These are phyloP conservation scores for Paedocypris sp. DNA, from an alignment of 2,113 vertebrate species.

Conservation along the genomic window DNA sequence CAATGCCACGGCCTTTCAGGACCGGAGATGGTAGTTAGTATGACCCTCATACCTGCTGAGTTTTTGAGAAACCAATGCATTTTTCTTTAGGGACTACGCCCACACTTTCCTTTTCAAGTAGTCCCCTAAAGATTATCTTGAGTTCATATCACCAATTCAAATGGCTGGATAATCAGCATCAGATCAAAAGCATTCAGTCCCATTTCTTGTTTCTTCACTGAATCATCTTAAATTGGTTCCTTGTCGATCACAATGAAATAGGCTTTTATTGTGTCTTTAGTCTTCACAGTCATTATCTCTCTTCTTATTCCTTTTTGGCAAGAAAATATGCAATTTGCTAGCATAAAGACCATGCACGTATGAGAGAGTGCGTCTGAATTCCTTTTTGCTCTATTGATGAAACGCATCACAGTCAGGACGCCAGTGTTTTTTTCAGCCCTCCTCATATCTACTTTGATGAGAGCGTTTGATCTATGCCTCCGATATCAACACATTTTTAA, in stretches of 20 bases:
- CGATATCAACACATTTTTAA: slow-evolving; percentile 24
- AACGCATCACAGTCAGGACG: slow-evolving; percentile 17
- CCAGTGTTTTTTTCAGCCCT: slow-evolving; percentile 7
- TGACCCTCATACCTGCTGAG: slow-evolving; percentile 55
- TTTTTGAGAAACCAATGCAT: slow-evolving; percentile 33
- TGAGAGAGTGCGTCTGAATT: neutral
- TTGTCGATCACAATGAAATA: slow-evolving; percentile 89
- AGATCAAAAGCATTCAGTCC: slow-evolving; percentile 65
- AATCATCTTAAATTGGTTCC: slow-evolving; percentile 68
- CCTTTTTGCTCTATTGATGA: slow-evolving; percentile 14
- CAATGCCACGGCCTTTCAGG: slow-evolving; percentile 47
- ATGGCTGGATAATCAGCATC: slow-evolving; percentile 72
- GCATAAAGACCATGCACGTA: slow-evolving; percentile 12
- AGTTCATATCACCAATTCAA: slow-evolving; percentile 62
- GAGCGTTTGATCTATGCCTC: slow-evolving; percentile 15
- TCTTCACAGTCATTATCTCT: slow-evolving; percentile 26
- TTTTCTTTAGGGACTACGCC: slow-evolving; percentile 7
- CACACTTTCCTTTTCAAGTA: neutral
- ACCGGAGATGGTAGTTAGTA: slow-evolving; percentile 58
- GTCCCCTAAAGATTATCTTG: slow-evolving; percentile 48
- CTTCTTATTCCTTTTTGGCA: slow-evolving; percentile 1
- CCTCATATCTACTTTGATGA: slow-evolving; percentile 27
- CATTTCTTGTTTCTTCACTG: slow-evolving; percentile 56
- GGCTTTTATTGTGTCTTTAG: slow-evolving; percentile 58
- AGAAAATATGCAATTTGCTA: slow-evolving; percentile 23